Base-by-base conservation (phyloP, 2,797 vertebrate species). In the Chrysolophus pictus region DNA sequence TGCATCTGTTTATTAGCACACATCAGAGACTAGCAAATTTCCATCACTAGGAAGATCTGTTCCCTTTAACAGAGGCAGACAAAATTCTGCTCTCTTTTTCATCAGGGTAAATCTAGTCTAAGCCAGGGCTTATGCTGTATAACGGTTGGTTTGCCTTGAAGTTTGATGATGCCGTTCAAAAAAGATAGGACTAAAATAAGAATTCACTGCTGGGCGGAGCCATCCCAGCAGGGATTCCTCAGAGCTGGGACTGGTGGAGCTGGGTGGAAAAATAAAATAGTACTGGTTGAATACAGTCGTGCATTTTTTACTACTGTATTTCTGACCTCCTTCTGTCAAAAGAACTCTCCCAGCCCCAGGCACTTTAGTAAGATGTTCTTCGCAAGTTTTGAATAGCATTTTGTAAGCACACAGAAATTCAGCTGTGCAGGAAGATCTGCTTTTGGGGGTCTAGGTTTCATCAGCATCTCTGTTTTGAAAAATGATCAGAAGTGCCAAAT, bases 331-430 rank as follows among this genome's bases (percentile, higher is more conserved):
- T 29, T 94, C 65, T 33, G 49, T 79, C 72, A 90, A 90, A 95
- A n/a, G 73, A 85, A 24, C 65, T 90, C 49, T 82, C 56, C 88
- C 33, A 31, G 75, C 60, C 63, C 69, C 62, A 87, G 75, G 64
- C 71, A 51, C 68, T 95, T 96, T 71, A 96, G 96, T 69, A 94
- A 97, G 91, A 92, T 94, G 87, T 81, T 94, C 79, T 68, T 94
- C 19, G 35, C 62, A 95, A 67, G 89, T n/a, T 74, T 95, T 91
- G 91, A 92, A 88, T 51, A 63, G 29, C 73, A 93, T 17, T 96
- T 95, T 94, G 78, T 96, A 96, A 97, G 96, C 71, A 88, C 88
- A 68, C 7, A 83, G 86, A 53, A 95, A 91, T 82, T 93, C 26
- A 24, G 75, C 91, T 90, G 74, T 82, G 59, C 35, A 62, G 41